Conservation (phyloP, 2,113 vertebrate species). For the Bostrychus sinensis region DNA sequence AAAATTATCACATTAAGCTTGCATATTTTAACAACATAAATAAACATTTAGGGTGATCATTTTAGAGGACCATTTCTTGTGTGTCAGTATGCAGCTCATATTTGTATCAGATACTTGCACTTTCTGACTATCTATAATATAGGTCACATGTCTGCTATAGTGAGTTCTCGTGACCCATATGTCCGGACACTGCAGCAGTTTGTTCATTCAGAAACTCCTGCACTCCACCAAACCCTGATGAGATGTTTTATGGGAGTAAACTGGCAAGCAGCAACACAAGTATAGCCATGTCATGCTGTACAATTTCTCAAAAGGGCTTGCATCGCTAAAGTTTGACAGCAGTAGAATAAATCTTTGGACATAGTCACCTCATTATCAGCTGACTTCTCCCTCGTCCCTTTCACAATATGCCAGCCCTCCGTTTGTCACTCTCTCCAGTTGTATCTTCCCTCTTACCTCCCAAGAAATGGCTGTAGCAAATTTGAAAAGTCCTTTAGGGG, state of each 20-base stretch:
- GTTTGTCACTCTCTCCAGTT: slow-evolving; percentile 34
- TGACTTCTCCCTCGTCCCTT: slow-evolving; percentile 26
- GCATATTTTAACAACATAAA: too few relatives aligned
- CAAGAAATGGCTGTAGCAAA: slow-evolving; percentile 26
- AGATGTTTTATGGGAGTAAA: slow-evolving; percentile 1
- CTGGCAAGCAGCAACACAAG: neutral
- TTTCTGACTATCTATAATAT: slow-evolving; percentile 38
- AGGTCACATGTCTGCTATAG: slow-evolving; percentile 54
- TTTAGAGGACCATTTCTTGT: too few relatives aligned
- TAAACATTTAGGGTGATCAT: too few relatives aligned
- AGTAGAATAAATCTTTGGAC: slow-evolving; percentile 24
- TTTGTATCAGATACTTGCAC: slow-evolving; percentile 24
- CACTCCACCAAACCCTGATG: neutral
- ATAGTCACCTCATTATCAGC: slow-evolving; percentile 51
- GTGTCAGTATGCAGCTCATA: neutral
- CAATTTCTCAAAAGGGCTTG: slow-evolving; percentile 3
- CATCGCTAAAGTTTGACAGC: slow-evolving; percentile 19
- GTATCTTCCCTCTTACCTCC: slow-evolving; percentile 18
- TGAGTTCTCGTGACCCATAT: slow-evolving; percentile 42
- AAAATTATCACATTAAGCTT: too few relatives aligned
- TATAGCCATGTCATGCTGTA: neutral
- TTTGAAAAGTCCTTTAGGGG: slow-evolving; percentile 17
- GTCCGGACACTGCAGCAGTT: neutral
- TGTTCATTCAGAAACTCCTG: neutral
- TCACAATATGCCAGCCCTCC: slow-evolving; percentile 30